A percentile compares a stretch with the other conserved stretches of the same genome.
Evolutionary conservation across 2,113 vertebrate species (phyloP).

Genomic region (Hippolais icterina): DNA sequence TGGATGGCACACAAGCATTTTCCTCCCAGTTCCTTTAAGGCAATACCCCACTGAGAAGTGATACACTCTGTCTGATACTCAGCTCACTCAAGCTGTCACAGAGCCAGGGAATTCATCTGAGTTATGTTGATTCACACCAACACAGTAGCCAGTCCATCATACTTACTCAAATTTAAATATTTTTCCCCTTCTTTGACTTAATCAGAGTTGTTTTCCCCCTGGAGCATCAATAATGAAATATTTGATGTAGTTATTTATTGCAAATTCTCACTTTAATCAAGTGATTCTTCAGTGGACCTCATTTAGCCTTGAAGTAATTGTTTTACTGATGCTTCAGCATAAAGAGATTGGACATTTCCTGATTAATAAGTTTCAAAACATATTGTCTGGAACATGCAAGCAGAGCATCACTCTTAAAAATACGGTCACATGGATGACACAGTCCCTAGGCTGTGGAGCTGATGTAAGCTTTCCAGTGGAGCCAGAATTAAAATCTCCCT

Average conservation of each 20-base stretch:
- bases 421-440: neutral
- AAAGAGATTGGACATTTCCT: slow-evolving; percentile 19
- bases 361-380: slow-evolving; percentile 52
- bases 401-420: neutral
- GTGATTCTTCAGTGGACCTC: slow-evolving; percentile 45
- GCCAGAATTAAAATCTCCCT: neutral
- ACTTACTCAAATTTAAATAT: slow-evolving; percentile 26
- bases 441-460: neutral
- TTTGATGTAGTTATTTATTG: slow-evolving; percentile 53
- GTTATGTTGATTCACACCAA: neutral
- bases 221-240: slow-evolving; percentile 45
- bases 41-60: neutral
- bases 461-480: neutral
- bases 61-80: neutral
- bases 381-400: slow-evolving; percentile 47
- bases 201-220: slow-evolving; percentile 33
- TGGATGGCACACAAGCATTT: neutral
- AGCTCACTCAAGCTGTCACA: neutral
- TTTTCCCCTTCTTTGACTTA: slow-evolving; percentile 21
- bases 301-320: slow-evolving; percentile 51
- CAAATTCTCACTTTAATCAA: slow-evolving; percentile 60
- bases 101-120: neutral
- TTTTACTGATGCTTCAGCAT: slow-evolving; percentile 44
- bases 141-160: slow-evolving; percentile 11
- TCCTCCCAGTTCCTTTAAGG: neutral